phyloP scores from a whole-genome alignment of 1,140 invertebrate species.

The Rhynchophorus ferrugineus region DNA sequence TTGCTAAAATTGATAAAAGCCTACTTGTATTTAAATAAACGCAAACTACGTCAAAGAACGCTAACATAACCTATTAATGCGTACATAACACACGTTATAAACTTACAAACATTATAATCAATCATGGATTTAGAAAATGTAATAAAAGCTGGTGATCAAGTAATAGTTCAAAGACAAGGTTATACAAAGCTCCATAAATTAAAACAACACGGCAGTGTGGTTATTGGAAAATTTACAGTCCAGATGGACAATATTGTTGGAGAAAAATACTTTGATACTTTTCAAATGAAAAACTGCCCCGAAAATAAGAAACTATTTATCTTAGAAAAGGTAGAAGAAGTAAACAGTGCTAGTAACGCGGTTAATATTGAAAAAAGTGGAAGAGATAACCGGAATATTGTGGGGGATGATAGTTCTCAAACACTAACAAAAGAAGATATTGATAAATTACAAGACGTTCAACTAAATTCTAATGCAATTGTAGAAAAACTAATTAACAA shows the following conservation, averaged over 20 bases:
- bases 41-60: too few relatives aligned
- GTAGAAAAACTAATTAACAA: slow-evolving; percentile 81
- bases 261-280: slow-evolving; percentile 68
- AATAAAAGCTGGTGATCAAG: slow-evolving; percentile 57
- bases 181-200: slow-evolving; percentile 71
- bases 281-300: slow-evolving; percentile 63
- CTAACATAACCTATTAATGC: too few relatives aligned
- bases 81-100: too few relatives aligned
- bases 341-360: slow-evolving; percentile 42
- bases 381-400: slow-evolving; percentile 76
- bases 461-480: slow-evolving; percentile 72
- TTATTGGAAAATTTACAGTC: slow-evolving; percentile 63
- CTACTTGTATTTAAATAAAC: too few relatives aligned
- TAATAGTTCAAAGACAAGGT: slow-evolving; percentile 66
- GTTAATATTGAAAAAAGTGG: slow-evolving; percentile 52
- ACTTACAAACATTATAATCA: too few relatives aligned
- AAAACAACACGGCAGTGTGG: slow-evolving; percentile 51
- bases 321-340: slow-evolving; percentile 48
- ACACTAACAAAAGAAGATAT: slow-evolving; percentile 78
- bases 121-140: slow-evolving; percentile 20
- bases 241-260: slow-evolving; percentile 62
- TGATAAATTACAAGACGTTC: slow-evolving; percentile 61
- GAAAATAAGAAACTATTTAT: slow-evolving; percentile 50
- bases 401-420: slow-evolving; percentile 80
- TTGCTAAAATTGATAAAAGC: too few relatives aligned